Evolutionary conservation across 2,888 invertebrate genomes (phyloP), one percentile per base, ranked within the genome.

Genomic region (Euphydryas editha): DNA sequence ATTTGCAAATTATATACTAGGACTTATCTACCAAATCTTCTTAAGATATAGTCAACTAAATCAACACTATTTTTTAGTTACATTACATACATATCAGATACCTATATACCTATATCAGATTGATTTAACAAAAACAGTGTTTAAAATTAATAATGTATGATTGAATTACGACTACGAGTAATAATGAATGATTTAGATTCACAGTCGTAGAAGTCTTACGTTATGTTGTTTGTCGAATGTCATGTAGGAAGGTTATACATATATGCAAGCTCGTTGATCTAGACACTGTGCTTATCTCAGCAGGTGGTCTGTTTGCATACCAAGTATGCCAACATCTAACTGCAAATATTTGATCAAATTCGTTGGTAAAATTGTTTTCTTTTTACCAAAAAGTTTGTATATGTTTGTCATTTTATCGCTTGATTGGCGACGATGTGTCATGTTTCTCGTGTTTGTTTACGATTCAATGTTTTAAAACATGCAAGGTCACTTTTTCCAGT

Each of bases 401-500:
- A 18, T n/a, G 46, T 46, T 10, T 10, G 17, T 36, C 36, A 54
- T 36, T 36, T 36, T 10, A 63, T 58, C 37, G n/a, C 57, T 47
- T 44, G 64, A 64, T 64, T 59, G 54, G 54, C n/a, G 42, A 63
- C 58, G 49, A 59, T 59, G 15, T 64, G 54, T 36, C 20, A 51
- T 42, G 51, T 30, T 10, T 17, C 6, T 24, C 24, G 15, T 51
- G 24, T 51, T 47, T 51, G 42, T 63, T 64, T 44, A 44, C 49
- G 51, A 30, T 17, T 15, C 36, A 44, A 44, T 49, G 39, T 63
- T 49, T 59, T 46, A 36, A 44, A 44, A 37, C 30, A 39, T 36
- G 64, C 59, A 59, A 64, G 59, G 64, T 64, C 64, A 44, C 15
- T n/a, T 42, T 46, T 20, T 10, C 64, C 51, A 59, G 59, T 64